A percentile compares a stretch with the other conserved stretches of the same genome.
phyloP scores from a whole-genome alignment of 2,113 vertebrate species.

The Equus quagga region DNA sequence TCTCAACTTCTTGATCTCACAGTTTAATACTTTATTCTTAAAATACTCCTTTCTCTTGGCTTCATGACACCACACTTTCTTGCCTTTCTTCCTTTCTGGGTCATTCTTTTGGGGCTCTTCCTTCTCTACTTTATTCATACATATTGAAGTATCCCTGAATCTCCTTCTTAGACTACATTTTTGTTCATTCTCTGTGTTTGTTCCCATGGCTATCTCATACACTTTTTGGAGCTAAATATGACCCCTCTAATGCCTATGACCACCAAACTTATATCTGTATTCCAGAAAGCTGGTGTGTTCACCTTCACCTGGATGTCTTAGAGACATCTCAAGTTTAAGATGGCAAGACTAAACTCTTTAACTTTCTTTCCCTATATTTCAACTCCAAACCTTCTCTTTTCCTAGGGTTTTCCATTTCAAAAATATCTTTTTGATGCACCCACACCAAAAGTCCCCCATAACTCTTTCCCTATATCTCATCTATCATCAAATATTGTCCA shows the following conservation, averaged over 20 bases:
- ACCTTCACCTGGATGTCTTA: background rate
- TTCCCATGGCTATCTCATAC: background rate
- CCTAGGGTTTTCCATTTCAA: background rate
- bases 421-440: background rate
- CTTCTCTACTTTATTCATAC: background rate
- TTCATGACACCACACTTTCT: background rate
- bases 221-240: background rate
- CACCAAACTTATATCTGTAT: background rate
- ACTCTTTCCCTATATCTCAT: background rate
- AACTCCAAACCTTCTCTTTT: background rate
- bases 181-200: background rate
- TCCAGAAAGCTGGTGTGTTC: background rate
- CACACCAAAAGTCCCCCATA: background rate
- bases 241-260: background rate
- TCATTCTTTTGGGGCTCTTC: background rate
- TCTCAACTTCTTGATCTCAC: background rate
- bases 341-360: background rate
- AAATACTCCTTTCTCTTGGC: background rate
- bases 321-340: background rate
- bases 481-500: background rate
- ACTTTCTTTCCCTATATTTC: background rate
- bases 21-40: background rate
- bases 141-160: background rate
- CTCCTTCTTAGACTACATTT: background rate
- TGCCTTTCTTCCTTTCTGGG: background rate